Conservation (phyloP, 2,113 vertebrate species). For the Marcusenius ussheri region DNA sequence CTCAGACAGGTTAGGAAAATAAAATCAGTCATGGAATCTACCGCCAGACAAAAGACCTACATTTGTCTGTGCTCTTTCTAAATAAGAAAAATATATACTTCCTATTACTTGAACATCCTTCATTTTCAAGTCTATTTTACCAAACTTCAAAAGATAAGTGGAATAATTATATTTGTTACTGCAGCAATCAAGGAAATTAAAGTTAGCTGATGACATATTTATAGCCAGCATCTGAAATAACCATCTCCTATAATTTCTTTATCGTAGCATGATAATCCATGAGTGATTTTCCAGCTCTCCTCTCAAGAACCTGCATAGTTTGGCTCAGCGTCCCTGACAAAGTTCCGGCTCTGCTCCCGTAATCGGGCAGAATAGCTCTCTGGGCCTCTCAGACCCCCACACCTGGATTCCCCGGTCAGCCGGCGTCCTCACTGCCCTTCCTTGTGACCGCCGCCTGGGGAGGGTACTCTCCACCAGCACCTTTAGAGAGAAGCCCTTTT, state of each 20-base stretch:
- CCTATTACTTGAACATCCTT: constrained; percentile 19
- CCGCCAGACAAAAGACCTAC: constrained; percentile 45
- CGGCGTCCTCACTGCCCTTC: neutral
- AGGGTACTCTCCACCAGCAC: neutral
- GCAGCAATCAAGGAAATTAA: neutral
- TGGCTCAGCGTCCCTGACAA: neutral
- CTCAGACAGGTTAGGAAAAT: constrained; percentile 52
- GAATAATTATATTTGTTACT: neutral
- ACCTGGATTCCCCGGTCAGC: neutral
- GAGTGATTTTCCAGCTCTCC: neutral
- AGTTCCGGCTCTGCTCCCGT: neutral
- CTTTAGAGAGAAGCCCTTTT: neutral
- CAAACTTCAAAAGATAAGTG: neutral
- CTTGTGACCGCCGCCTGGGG: neutral
- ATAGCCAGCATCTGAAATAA: neutral
- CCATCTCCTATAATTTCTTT: neutral
- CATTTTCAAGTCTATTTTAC: neutral
- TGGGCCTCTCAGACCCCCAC: neutral
- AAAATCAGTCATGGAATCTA: constrained; percentile 56
- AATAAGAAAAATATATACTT: constrained; percentile 42
- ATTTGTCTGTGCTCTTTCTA: neutral
- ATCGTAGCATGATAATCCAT: neutral
- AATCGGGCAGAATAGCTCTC: neutral
- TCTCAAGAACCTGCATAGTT: neutral
- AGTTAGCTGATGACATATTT: neutral